Evolutionary conservation across 1,140 invertebrate species (phyloP).

Genomic region (Lysiphlebus fabarum): DNA sequence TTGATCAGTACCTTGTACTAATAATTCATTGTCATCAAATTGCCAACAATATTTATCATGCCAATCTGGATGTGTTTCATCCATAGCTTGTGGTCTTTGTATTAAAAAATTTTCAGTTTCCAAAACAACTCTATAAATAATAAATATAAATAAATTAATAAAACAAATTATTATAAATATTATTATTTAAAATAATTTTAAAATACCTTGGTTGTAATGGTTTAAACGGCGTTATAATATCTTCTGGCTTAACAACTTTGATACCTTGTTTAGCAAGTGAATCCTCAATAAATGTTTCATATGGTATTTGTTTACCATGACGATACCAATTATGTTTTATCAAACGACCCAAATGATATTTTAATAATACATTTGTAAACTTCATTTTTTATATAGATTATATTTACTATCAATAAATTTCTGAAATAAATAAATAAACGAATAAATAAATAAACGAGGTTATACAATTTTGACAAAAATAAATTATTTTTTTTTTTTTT

Average conservation of each 20-base stretch:
- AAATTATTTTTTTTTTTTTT: no score
- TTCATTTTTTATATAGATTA: slow-evolving; percentile 61
- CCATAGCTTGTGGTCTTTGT: slow-evolving; percentile 41
- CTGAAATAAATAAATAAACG: no score
- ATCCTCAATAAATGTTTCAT: slow-evolving; percentile 55
- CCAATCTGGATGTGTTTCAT: slow-evolving; percentile 64
- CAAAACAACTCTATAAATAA: no score
- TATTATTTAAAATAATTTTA: no score
- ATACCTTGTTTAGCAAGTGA: slow-evolving; percentile 56
- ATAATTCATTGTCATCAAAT: slow-evolving; percentile 61
- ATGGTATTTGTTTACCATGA: slow-evolving; percentile 58
- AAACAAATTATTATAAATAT: no score
- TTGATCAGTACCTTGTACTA: slow-evolving; percentile 70
- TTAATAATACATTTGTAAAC: slow-evolving; percentile 58
- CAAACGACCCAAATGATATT: slow-evolving; percentile 68
- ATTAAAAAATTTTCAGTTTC: neutral
- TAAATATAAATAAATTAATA: no score
- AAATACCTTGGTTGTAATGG: no score
- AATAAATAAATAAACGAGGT: no score
- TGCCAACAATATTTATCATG: slow-evolving; percentile 60
- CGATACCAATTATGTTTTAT: slow-evolving; percentile 66
- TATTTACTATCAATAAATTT: no score
- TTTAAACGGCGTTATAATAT: slow-evolving; percentile 48
- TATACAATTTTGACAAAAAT: no score
- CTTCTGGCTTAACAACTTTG: slow-evolving; percentile 55